Evolutionary conservation across 2,888 invertebrate species (phyloP), one percentile per base, ranked within the genome.

Genomic region (Caenorhabditis uteleia): DNA sequence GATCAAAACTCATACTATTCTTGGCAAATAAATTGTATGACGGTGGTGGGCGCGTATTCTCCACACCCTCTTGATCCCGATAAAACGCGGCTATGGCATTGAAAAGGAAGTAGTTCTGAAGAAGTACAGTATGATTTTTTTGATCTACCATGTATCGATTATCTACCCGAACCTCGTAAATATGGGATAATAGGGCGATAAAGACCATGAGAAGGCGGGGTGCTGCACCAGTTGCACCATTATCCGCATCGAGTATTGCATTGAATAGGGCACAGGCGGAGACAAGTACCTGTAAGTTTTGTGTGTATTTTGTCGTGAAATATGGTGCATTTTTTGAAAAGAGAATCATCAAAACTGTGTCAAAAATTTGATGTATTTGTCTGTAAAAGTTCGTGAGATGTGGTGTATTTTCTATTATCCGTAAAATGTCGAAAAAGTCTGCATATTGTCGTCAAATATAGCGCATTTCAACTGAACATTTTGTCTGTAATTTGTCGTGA

Each of bases 91-190:
- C 51, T 18, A 69, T 66, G 25, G 69, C 69, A 33, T 69, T 69
- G 59, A 69, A 69, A 10, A 69, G 66, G 48, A 69, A 69, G 31
- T 69, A 69, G 38, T 69, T 69, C 66, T 69, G 53, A 39, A 65
- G 38, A 31, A 21, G 12, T 20, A 21, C 34, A 31, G 16, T n/a
- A 18, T 38, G 6, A n/a, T 38, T 34, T 33, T 33, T 45, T 8
- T 18, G 21, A 21, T 26, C 4, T 21, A 26, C 16, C 18, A 6
- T 3, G 26, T 6, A 20, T 42, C 25, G 6, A 61, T 53, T n/a
- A n/a, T n/a, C n/a, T n/a, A n/a, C n/a, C n/a, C n/a, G n/a, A n/a
- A 68, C 68, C 54, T 68, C 68, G 26, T 68, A 68, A 27, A 65
- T 55, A 43, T 68, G 68, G 3, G 60, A 51, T 14, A 49, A 23